Conservation (phyloP, 2,797 vertebrate genomes). For the Danio tinwini region DNA sequence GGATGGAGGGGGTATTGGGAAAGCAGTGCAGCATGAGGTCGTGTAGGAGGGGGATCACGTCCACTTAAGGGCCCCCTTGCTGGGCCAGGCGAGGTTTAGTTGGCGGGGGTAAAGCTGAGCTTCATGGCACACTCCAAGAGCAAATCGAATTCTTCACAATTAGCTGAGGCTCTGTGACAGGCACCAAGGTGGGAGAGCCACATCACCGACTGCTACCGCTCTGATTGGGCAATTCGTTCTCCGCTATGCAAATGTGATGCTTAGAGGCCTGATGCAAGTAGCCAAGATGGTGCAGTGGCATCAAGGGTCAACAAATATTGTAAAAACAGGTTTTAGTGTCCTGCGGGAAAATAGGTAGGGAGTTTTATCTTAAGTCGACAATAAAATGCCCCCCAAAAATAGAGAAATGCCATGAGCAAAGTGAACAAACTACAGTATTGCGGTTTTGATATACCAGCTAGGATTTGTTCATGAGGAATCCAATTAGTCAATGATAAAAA, state of each 20-base stretch:
- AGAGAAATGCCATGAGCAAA: background rate
- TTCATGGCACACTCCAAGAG: constrained; percentile 85
- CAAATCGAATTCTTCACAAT: constrained; percentile 99
- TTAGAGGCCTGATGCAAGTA: constrained; percentile 7
- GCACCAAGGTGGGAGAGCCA: constrained; percentile 85
- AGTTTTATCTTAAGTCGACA: constrained; percentile 1
- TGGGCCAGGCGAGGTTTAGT: constrained; percentile 74
- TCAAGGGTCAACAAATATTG: constrained; percentile 34
- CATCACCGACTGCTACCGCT: constrained; percentile 83
- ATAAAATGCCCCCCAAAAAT: constrained; percentile 1
- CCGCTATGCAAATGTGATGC: constrained; percentile 88
- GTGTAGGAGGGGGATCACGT: constrained; percentile 68
- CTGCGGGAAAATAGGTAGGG: background rate
- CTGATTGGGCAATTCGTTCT: constrained; percentile 98
- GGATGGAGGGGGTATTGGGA: background rate
- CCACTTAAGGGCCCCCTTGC: constrained; percentile 79
- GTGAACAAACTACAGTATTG: background rate
- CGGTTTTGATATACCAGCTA: too few relatives aligned
- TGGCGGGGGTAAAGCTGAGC: constrained; percentile 72
- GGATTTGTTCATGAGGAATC: too few relatives aligned
- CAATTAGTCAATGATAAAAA: too few relatives aligned
- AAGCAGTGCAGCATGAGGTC: constrained; percentile 33
- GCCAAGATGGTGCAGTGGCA: constrained; percentile 16
- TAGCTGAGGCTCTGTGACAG: constrained; percentile 94
- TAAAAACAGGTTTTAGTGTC: constrained; percentile 35